A percentile compares a stretch with the other conserved stretches of the same genome.
Conservation (phyloP, 2,797 vertebrate genomes). For the Syncerus caffer region DNA sequence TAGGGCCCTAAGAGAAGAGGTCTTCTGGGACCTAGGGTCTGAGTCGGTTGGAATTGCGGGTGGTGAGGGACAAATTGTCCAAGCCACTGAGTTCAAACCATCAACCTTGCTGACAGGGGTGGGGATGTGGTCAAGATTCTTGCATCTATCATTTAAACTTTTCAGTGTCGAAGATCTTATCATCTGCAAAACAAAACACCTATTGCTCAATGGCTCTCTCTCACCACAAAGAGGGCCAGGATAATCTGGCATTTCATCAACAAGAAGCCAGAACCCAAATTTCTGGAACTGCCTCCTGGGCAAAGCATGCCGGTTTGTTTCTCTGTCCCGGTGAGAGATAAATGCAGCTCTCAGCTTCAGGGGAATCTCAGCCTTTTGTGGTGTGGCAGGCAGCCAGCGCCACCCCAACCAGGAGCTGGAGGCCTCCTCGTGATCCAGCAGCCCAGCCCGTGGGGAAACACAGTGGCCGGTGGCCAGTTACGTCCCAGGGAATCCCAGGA, state of each 20-base stretch:
- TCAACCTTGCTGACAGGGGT: background rate
- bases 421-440: background rate
- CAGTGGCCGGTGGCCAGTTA: background rate
- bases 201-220: constrained; percentile 54
- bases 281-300: constrained; percentile 69
- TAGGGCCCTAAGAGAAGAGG: background rate
- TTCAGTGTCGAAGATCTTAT: constrained; percentile 14
- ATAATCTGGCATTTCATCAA: constrained; percentile 51
- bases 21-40: background rate
- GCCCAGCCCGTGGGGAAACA: background rate
- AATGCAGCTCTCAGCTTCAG: constrained; percentile 40
- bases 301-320: constrained; percentile 11
- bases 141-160: background rate
- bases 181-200: constrained; percentile 47
- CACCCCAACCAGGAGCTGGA: background rate
- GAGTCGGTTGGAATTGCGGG: background rate
- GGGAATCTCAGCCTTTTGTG: constrained; percentile 59
- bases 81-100: background rate
- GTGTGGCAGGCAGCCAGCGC: constrained; percentile 55
- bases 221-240: constrained; percentile 16
- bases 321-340: constrained; percentile 14
- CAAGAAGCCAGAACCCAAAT: constrained; percentile 55
- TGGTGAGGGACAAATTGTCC: background rate
- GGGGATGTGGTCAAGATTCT: background rate
- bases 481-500: background rate